Percentiles rank a stretch among this genome's conserved stretches.
These are phyloP conservation scores for Desoria tigrina DNA, from an alignment of 2,888 invertebrate species.

Conservation along the genomic window DNA sequence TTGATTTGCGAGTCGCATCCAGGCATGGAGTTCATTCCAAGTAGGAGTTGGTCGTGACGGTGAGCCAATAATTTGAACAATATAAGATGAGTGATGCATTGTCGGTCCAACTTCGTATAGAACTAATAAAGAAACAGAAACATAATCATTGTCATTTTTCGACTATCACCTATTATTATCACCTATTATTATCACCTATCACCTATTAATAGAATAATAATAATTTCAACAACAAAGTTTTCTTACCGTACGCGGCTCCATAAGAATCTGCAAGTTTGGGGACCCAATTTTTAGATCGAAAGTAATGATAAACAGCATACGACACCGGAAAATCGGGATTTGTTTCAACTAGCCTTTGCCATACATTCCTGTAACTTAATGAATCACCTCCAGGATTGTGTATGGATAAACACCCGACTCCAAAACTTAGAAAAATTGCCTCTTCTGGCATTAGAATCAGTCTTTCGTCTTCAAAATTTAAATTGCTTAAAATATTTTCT, in stretches of 20 bases:
- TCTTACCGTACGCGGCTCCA: conserved; percentile 50
- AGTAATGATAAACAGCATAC: conserved; percentile 52
- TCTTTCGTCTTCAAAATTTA: conserved; percentile 40
- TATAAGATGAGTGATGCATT: conserved; percentile 46
- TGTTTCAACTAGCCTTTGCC: conserved; percentile 40
- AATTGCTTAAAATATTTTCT: background rate
- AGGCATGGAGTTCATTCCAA: conserved; percentile 46
- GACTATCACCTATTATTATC: background rate
- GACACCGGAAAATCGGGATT: conserved; percentile 46
- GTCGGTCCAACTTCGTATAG: conserved; percentile 49
- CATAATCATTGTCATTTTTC: background rate
- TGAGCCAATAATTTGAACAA: conserved; percentile 45
- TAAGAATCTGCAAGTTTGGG: conserved; percentile 44
- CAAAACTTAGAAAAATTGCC: conserved; percentile 51
- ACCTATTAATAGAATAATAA: too few relatives aligned
- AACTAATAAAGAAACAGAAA: conserved; percentile 34
- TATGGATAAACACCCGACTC: conserved; percentile 48
- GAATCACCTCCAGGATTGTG: conserved; percentile 33
- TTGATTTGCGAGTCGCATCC: conserved; percentile 45
- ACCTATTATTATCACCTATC: too few relatives aligned
- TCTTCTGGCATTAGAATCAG: conserved; percentile 50
- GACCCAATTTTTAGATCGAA: conserved; percentile 51
- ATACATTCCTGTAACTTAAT: conserved; percentile 39
- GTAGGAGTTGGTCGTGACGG: conserved; percentile 41
- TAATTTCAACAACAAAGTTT: too few relatives aligned